phyloP scores from a whole-genome alignment of 2,113 vertebrate species.

The Ailuropoda melanoleuca region DNA sequence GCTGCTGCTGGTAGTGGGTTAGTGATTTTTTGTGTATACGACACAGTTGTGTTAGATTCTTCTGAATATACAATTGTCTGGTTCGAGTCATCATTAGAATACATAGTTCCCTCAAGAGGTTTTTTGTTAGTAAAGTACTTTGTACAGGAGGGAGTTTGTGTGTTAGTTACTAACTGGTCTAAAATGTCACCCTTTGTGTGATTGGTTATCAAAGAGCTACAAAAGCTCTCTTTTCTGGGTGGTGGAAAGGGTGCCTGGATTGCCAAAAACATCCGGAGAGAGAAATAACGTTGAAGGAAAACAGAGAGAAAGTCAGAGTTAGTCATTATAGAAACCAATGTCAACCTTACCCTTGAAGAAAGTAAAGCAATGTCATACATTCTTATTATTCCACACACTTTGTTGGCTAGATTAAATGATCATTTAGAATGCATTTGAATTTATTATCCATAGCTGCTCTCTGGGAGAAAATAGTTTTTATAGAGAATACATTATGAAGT shows the following conservation, averaged over 20 bases:
- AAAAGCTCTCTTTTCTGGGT: constrained; percentile 91
- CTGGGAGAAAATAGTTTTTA: neutral
- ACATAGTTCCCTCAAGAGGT: constrained; percentile 10
- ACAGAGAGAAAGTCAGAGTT: constrained; percentile 86
- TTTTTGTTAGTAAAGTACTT: constrained; percentile 73
- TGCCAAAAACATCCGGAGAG: constrained; percentile 85
- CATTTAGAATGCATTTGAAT: neutral
- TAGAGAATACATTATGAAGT: constrained; percentile 17
- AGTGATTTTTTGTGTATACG: constrained; percentile 84
- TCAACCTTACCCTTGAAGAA: constrained; percentile 63
- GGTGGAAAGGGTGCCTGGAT: constrained; percentile 89
- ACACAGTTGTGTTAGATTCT: constrained; percentile 87
- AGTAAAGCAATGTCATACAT: constrained; percentile 36
- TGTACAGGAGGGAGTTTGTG: constrained; percentile 57
- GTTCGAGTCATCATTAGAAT: constrained; percentile 43
- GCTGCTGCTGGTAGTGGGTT: constrained; percentile 73
- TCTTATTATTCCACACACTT: neutral
- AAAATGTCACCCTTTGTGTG: constrained; percentile 70
- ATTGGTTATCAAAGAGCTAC: constrained; percentile 81
- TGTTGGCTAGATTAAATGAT: constrained; percentile 31
- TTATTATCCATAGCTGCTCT: neutral
- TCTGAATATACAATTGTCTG: constrained; percentile 84
- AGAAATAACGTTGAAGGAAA: constrained; percentile 84
- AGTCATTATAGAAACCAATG: constrained; percentile 78
- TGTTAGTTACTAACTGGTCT: constrained; percentile 73